phyloP scores from a whole-genome alignment of 2,888 invertebrate species.

The Carpatolechia fugitivella region DNA sequence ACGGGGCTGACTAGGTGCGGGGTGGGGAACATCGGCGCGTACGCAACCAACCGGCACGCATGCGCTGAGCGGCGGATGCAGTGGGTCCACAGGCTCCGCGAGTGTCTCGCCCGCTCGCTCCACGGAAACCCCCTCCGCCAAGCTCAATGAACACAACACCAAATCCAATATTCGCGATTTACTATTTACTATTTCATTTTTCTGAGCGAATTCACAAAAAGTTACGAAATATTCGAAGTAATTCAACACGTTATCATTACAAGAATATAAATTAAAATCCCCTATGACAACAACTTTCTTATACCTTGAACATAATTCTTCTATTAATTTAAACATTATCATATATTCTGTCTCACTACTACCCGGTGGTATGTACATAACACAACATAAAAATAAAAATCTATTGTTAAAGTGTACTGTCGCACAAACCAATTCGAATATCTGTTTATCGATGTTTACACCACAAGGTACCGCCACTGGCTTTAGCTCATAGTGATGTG shows the following conservation, averaged over 20 bases:
- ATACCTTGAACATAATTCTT: background rate
- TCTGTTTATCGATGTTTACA: background rate
- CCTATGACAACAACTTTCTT: slow-evolving; percentile 13
- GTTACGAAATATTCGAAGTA: slow-evolving; percentile 13
- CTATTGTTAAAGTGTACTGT: background rate
- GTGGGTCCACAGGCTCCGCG: background rate
- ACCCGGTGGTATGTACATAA: background rate
- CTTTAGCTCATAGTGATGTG: slow-evolving; percentile 14
- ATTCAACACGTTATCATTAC: background rate
- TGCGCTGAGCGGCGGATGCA: background rate
- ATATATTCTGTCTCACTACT: background rate
- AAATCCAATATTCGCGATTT: background rate
- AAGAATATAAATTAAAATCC: slow-evolving; percentile 19
- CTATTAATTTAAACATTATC: background rate
- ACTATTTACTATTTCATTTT: background rate
- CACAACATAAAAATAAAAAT: background rate
- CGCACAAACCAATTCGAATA: background rate
- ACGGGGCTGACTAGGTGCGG: background rate
- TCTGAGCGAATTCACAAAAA: slow-evolving; percentile 15
- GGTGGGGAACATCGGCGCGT: background rate
- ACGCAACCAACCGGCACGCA: background rate
- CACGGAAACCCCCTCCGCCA: background rate
- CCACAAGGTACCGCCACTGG: background rate
- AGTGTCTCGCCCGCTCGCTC: background rate
- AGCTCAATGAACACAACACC: background rate